Base-by-base conservation (phyloP, 2,888 invertebrate species). In the Conistra vaccinii region DNA sequence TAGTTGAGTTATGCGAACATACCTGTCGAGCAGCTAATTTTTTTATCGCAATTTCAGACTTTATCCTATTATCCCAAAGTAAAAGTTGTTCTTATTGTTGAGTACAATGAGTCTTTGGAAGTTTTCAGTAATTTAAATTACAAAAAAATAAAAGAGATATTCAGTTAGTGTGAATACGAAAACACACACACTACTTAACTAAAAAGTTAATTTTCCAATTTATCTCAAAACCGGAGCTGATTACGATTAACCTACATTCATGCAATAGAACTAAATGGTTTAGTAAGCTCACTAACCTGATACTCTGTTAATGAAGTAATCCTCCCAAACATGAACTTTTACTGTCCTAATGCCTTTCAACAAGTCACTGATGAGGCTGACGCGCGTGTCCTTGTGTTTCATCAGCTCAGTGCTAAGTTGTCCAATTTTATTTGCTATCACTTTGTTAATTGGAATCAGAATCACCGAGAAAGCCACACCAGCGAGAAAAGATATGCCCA, bases 301-400 rank as follows among this genome's bases (percentile, higher is more conserved):
- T 68, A 98, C 97, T 92, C 97, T 97, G 51, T 97, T 93, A 63
- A 97, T 97, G 90, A 99, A 99, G 92, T 98, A 98, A 77, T 98
- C 97, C 94, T 99, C 99, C 99, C 99, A 99, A 26, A 98, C 98
- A 92, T 99, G 98, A 76, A 99, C 97, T 94, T 99, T 99, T 48
- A 99, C 98, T 14, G 98, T 98, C 85, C 98, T 97, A 73, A 99
- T 99, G 29, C 99, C 99, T 85, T 97, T 97, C 76, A 99, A 96
- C 80, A 99, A 97, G 95, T 99, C 99, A 67, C 98, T 98, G 91
- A 99, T 98, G 55, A 98, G 95, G 91, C 98, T 98, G 29, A 99
- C 98, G 86, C 99, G 97, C 35, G 97, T 96, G 94, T 99, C 99
- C 95, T 99, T 99, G 86, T 98, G 97, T 51, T 96, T 96, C 99